Evolutionary conservation across 1,140 invertebrate genomes (phyloP).

Genomic region (Drosophila truncata): DNA sequence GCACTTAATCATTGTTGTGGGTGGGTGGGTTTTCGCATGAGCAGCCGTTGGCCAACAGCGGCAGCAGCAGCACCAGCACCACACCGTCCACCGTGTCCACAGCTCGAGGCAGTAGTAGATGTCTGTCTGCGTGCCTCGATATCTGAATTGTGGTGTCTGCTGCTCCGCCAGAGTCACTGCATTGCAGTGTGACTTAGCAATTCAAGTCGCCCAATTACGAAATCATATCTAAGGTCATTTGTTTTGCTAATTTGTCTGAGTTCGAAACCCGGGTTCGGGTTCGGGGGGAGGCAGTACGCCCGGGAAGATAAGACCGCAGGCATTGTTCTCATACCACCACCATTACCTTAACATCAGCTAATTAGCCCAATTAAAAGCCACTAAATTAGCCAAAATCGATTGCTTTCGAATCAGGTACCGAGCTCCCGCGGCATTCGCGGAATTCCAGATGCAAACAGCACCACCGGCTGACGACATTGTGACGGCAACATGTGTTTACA

Average conservation of each 20-base stretch:
- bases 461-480: conserved; percentile 49
- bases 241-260: conserved; percentile 70
- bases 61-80: conserved; percentile 4
- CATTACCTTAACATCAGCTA: conserved; percentile 8
- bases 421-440: conserved; percentile 34
- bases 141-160: conserved; percentile 19
- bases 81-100: conserved; percentile 1
- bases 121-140: conserved; percentile 32
- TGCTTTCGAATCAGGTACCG: conserved; percentile 30
- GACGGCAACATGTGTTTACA: conserved; percentile 66
- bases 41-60: conserved; percentile 70
- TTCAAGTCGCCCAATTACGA: conserved; percentile 72
- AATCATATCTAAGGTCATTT: conserved; percentile 84
- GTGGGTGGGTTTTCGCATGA: conserved; percentile 77
- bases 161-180: conserved; percentile 6
- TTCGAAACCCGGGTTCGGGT: conserved; percentile 19
- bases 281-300: background rate
- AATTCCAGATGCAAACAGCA: conserved; percentile 44
- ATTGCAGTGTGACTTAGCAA: conserved; percentile 10
- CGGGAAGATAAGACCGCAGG: conserved; percentile 52
- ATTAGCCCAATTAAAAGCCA: conserved; percentile 47
- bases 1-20: conserved; percentile 81
- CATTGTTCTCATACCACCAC: conserved; percentile 20
- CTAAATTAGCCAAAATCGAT: conserved; percentile 41
- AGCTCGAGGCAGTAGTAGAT: conserved; percentile 8